Conservation (phyloP, 2,888 invertebrate species). For the Tillus elongatus region DNA sequence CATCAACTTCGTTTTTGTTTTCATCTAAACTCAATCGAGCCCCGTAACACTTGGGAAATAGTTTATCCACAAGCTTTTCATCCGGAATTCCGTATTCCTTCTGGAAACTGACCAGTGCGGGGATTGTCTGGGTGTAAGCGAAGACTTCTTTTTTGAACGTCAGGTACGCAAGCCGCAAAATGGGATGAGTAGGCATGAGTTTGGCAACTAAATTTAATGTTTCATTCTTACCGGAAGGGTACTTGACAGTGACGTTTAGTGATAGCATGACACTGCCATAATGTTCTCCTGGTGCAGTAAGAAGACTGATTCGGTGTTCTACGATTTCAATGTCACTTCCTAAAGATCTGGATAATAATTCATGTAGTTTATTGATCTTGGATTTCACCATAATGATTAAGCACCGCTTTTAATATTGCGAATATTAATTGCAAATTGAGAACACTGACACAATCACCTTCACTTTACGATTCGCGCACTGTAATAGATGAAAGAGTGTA, state of each 20-base stretch:
- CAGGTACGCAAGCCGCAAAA: slow-evolving; percentile 45
- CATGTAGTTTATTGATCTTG: slow-evolving; percentile 32
- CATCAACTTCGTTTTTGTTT: slow-evolving; percentile 42
- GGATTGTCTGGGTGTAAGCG: slow-evolving; percentile 46
- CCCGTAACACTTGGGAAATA: slow-evolving; percentile 48
- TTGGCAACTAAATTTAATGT: slow-evolving; percentile 48
- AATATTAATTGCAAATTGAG: no score
- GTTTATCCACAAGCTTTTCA: slow-evolving; percentile 37
- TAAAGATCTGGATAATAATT: slow-evolving; percentile 27
- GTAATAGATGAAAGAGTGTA: no score
- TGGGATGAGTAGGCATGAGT: slow-evolving; percentile 47
- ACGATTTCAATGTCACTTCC: slow-evolving; percentile 34
- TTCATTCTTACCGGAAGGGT: slow-evolving; percentile 27
- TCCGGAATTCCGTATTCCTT: slow-evolving; percentile 41
- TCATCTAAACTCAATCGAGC: slow-evolving; percentile 42
- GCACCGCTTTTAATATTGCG: no score
- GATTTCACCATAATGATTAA: slow-evolving; percentile 27
- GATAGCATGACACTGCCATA: slow-evolving; percentile 53
- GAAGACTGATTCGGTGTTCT: slow-evolving; percentile 36
- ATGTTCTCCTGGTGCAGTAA: slow-evolving; percentile 54
- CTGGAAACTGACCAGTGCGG: slow-evolving; percentile 44
- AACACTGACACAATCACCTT: no score
- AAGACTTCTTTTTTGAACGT: slow-evolving; percentile 51
- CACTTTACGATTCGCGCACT: no score
- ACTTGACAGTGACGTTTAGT: slow-evolving; percentile 34